A percentile compares a stretch with the other conserved stretches of the same genome.
phyloP scores from a whole-genome alignment of 2,113 vertebrate genomes.

The Carassius carassius region DNA sequence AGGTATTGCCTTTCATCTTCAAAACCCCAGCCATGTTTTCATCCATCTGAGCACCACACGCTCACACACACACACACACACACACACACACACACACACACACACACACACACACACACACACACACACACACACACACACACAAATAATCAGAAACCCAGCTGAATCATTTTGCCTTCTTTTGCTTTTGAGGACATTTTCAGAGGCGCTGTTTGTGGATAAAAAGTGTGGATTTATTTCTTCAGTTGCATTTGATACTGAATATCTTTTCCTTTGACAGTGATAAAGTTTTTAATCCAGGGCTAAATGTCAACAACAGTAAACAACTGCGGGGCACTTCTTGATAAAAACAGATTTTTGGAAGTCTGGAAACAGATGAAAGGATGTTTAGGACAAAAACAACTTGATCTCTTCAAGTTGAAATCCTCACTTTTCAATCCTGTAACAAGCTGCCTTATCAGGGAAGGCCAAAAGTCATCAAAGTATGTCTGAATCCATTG shows the following conservation, averaged over 20 bases:
- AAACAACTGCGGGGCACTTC: neutral
- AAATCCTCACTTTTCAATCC: neutral
- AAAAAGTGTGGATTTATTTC: neutral
- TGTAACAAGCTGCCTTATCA: neutral
- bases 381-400: neutral
- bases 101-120: neutral
- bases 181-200: conserved; percentile 31
- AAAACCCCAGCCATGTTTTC: conserved; percentile 43
- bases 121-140: neutral
- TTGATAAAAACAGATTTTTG: neutral
- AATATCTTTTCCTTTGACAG: neutral
- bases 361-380: neutral
- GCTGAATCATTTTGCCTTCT: neutral
- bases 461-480: neutral
- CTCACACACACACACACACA: neutral
- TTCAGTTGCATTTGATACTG: neutral
- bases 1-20: conserved; percentile 53
- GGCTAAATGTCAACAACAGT: neutral
- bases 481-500: neutral
- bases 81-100: neutral
- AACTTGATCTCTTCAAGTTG: neutral
- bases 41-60: neutral
- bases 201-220: conserved; percentile 1
- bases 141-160: conserved; percentile 19
- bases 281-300: neutral